These are phyloP conservation scores for Odontocerum albicorne DNA, from an alignment of 2,888 invertebrate genomes.

Conservation along the genomic window DNA sequence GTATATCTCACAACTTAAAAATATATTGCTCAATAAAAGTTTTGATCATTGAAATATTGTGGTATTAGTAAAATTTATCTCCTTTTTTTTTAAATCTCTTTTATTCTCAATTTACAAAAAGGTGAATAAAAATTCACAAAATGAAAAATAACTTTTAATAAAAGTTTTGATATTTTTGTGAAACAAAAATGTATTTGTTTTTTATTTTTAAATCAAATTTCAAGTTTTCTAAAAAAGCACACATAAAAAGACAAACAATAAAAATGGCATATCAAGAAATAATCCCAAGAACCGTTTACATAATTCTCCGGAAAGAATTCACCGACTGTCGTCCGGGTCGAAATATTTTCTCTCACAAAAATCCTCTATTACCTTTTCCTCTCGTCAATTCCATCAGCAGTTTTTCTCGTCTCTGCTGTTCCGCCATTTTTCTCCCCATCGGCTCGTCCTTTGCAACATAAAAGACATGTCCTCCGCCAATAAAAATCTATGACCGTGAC, in stretches of 20 bases:
- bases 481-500: slow-evolving; percentile 37
- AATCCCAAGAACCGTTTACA: slow-evolving; percentile 5
- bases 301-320: slow-evolving; percentile 12
- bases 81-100: no score
- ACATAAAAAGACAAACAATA: neutral
- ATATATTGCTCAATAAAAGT: no score
- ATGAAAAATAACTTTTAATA: no score
- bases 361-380: neutral
- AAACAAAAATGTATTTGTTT: neutral
- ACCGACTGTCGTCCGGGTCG: slow-evolving; percentile 4
- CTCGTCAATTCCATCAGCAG: slow-evolving; percentile 5
- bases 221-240: neutral
- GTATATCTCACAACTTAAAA: no score
- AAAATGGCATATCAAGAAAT: neutral
- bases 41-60: no score
- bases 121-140: no score
- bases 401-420: slow-evolving; percentile 6
- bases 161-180: no score
- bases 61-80: no score
- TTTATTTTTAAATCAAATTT: neutral
- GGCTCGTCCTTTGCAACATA: slow-evolving; percentile 3
- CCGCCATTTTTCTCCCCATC: no score
- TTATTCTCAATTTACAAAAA: no score
- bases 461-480: slow-evolving; percentile 24
- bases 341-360: slow-evolving; percentile 10